Evolutionary conservation across 2,797 vertebrate species (phyloP).

Genomic region (Sardinella longiceps): DNA sequence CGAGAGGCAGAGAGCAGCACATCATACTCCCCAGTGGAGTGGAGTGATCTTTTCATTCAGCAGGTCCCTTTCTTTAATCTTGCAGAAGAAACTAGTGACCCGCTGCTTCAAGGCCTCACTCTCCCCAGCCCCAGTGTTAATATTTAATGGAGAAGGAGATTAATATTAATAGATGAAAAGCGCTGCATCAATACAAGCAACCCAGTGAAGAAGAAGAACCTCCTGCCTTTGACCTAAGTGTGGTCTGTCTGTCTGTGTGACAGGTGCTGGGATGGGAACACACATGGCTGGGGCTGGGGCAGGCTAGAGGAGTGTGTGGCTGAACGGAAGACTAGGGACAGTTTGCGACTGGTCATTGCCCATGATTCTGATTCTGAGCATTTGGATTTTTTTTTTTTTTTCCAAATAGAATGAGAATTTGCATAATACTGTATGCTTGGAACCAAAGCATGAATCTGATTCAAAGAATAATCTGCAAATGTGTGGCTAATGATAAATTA

Average conservation of each 20-base stretch:
- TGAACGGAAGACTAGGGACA: neutral
- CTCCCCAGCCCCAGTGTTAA: constrained; percentile 30
- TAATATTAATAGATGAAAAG: constrained; percentile 46
- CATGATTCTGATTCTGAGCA: no score
- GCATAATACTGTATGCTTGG: neutral
- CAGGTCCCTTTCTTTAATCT: constrained; percentile 8
- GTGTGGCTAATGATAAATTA: neutral
- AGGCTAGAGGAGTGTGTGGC: neutral
- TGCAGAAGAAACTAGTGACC: constrained; percentile 39
- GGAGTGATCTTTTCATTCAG: constrained; percentile 5
- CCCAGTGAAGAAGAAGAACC: constrained; percentile 30
- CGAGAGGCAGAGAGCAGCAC: neutral
- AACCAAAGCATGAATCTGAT: neutral
- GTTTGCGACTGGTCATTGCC: neutral
- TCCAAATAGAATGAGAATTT: neutral
- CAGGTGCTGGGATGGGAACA: constrained; percentile 16
- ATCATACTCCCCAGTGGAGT: neutral
- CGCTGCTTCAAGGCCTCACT: constrained; percentile 10
- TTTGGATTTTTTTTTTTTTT: neutral
- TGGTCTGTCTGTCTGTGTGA: neutral
- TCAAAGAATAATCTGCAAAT: neutral
- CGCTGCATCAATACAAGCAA: constrained; percentile 43
- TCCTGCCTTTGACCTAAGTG: constrained; percentile 29
- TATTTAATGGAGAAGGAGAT: constrained; percentile 42
- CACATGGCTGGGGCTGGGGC: neutral